These are phyloP conservation scores for Colossoma macropomum DNA, from an alignment of 2,113 vertebrate species.

Conservation along the genomic window DNA sequence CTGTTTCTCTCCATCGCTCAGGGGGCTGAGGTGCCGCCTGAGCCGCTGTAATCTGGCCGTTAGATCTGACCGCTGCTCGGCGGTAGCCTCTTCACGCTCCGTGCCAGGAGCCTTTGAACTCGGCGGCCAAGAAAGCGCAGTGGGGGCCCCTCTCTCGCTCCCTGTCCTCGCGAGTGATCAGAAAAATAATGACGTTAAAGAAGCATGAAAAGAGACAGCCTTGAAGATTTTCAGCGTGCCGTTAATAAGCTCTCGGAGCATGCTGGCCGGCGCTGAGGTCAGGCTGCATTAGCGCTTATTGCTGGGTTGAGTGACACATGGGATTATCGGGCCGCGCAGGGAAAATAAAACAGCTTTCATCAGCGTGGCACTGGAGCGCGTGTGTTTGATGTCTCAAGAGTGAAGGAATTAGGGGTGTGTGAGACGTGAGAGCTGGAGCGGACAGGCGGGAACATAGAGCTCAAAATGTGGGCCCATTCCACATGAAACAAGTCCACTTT, in stretches of 20 bases:
- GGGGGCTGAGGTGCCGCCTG: not conserved
- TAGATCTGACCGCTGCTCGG: slow-evolving; percentile 60
- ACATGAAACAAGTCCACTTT: slow-evolving; percentile 50
- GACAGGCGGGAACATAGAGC: not conserved
- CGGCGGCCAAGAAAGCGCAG: slow-evolving; percentile 70
- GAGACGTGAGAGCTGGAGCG: slow-evolving; percentile 41
- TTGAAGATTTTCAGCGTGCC: slow-evolving; percentile 69
- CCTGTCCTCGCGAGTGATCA: slow-evolving; percentile 69
- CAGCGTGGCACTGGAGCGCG: slow-evolving; percentile 41
- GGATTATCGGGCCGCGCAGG: slow-evolving; percentile 65
- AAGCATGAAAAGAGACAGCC: slow-evolving; percentile 60
- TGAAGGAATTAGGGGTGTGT: slow-evolving; percentile 59
- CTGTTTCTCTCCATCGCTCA: slow-evolving; percentile 35
- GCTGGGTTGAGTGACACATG: slow-evolving; percentile 70
- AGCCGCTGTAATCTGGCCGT: slow-evolving; percentile 58
- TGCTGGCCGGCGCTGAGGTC: slow-evolving; percentile 62
- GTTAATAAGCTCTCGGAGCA: slow-evolving; percentile 65
- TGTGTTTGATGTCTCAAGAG: slow-evolving; percentile 69
- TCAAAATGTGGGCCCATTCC: not conserved
- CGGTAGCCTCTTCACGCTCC: slow-evolving; percentile 64
- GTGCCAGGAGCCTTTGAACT: slow-evolving; percentile 72
- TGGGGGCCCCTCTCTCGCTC: slow-evolving; percentile 50
- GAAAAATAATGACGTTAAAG: slow-evolving; percentile 72
- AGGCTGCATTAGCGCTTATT: slow-evolving; percentile 69
- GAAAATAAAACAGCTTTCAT: slow-evolving; percentile 70